These are phyloP conservation scores for Thomomys bottae DNA, from an alignment of 2,113 vertebrate genomes.

Conservation along the genomic window DNA sequence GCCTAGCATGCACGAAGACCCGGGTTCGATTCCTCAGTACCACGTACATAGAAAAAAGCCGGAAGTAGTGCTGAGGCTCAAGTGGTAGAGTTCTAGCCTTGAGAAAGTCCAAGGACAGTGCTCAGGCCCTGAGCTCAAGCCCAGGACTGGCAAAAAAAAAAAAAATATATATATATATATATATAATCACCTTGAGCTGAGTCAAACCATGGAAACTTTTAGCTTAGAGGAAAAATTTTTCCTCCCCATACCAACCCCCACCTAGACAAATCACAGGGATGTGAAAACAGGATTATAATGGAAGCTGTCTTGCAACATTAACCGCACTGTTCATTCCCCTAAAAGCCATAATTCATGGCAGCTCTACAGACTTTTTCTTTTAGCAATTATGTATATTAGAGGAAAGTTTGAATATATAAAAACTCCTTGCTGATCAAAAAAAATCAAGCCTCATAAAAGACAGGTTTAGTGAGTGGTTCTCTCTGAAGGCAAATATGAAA, in stretches of 20 bases:
- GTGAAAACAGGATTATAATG: slow-evolving; percentile 74
- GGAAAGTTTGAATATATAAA: slow-evolving; percentile 76
- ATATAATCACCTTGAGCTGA: slow-evolving; percentile 67
- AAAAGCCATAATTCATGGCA: slow-evolving; percentile 76
- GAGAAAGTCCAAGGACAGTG: no score
- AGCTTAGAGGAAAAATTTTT: slow-evolving; percentile 64
- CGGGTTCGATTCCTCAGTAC: no score
- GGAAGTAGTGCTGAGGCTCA: no score
- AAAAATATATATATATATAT: no score
- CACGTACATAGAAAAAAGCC: no score
- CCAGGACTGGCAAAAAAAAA: no score
- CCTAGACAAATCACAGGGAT: slow-evolving; percentile 59
- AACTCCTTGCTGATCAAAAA: slow-evolving; percentile 63
- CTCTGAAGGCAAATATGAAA: slow-evolving; percentile 36
- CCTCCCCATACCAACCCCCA: neutral
- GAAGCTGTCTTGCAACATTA: slow-evolving; percentile 79
- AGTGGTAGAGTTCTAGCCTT: no score
- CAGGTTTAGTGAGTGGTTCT: slow-evolving; percentile 40
- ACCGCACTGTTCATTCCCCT: slow-evolving; percentile 69
- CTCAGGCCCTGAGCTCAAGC: no score
- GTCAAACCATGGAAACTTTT: slow-evolving; percentile 69
- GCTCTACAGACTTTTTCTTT: slow-evolving; percentile 65
- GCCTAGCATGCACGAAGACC: no score
- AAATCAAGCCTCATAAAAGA: slow-evolving; percentile 66
- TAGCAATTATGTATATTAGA: slow-evolving; percentile 77